Evolutionary conservation across 2,888 invertebrate species (phyloP).

Genomic region (Acleris sparsana): DNA sequence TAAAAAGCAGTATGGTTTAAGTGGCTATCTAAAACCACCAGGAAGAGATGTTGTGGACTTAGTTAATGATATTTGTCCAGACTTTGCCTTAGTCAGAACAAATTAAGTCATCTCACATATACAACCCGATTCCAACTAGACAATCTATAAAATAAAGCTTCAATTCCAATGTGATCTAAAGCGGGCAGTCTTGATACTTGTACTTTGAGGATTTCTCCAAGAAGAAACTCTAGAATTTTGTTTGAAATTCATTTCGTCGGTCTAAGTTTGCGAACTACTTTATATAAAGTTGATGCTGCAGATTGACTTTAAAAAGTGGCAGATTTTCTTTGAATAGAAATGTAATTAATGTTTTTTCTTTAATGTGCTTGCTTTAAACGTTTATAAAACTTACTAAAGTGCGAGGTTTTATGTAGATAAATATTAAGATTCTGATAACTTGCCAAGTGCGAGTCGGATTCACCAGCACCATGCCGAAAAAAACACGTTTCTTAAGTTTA

Average conservation of each 20-base stretch:
- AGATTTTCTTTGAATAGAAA: slow-evolving; percentile 13
- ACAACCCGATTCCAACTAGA: slow-evolving; percentile 36
- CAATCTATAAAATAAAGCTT: background rate
- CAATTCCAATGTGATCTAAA: slow-evolving; percentile 23
- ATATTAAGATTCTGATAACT: too few relatives aligned
- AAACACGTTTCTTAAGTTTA: too few relatives aligned
- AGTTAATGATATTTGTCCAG: slow-evolving; percentile 75
- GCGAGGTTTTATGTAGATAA: too few relatives aligned
- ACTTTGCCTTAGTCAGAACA: slow-evolving; percentile 46
- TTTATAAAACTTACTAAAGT: background rate
- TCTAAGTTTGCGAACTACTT: slow-evolving; percentile 55
- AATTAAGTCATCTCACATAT: slow-evolving; percentile 39
- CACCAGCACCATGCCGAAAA: too few relatives aligned
- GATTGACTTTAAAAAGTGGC: slow-evolving; percentile 51
- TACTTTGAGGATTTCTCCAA: slow-evolving; percentile 65
- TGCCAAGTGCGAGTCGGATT: too few relatives aligned
- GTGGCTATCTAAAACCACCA: slow-evolving; percentile 64
- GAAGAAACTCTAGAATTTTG: slow-evolving; percentile 66
- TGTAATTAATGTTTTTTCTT: slow-evolving; percentile 2
- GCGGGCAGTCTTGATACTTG: slow-evolving; percentile 30
- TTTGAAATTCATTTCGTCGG: slow-evolving; percentile 71
- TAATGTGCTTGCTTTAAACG: slow-evolving; percentile 9
- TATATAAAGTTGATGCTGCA: slow-evolving; percentile 62
- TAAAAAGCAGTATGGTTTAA: slow-evolving; percentile 52
- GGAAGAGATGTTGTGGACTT: slow-evolving; percentile 67